phyloP scores from a whole-genome alignment of 2,113 vertebrate species.

The Orycteropus afer region DNA sequence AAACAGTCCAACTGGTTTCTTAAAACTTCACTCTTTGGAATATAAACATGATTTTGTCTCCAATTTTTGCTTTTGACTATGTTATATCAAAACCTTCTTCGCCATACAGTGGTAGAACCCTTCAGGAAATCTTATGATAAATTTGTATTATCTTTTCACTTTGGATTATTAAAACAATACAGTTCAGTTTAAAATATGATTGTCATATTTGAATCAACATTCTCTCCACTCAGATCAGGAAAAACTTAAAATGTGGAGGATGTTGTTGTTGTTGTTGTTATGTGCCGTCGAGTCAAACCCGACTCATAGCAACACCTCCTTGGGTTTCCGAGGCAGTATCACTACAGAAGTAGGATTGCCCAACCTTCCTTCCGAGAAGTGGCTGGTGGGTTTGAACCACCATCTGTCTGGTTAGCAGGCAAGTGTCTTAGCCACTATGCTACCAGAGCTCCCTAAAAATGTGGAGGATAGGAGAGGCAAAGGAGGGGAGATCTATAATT shows the following conservation, averaged over 20 bases:
- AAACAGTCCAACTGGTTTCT: neutral
- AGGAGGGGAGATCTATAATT: neutral
- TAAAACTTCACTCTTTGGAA: neutral
- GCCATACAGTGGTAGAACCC: neutral
- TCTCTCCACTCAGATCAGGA: neutral
- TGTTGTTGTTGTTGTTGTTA: too few species aligned
- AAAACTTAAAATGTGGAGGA: neutral
- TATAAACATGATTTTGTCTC: neutral
- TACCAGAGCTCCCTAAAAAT: too few species aligned
- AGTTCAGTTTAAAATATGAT: neutral
- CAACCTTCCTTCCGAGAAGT: too few species aligned
- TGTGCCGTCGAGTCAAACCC: too few species aligned
- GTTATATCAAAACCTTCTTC: neutral
- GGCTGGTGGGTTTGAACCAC: too few species aligned
- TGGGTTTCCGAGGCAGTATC: too few species aligned
- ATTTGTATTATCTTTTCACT: neutral
- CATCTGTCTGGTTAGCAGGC: too few species aligned
- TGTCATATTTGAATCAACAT: neutral
- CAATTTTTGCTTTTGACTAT: neutral
- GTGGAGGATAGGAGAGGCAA: neutral
- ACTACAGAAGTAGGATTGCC: too few species aligned
- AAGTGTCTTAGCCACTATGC: too few species aligned
- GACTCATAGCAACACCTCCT: too few species aligned
- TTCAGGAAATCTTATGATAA: neutral
- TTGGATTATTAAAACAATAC: neutral